Evolutionary conservation across 2,888 invertebrate genomes (phyloP).

Genomic region (Xylocampa areola): DNA sequence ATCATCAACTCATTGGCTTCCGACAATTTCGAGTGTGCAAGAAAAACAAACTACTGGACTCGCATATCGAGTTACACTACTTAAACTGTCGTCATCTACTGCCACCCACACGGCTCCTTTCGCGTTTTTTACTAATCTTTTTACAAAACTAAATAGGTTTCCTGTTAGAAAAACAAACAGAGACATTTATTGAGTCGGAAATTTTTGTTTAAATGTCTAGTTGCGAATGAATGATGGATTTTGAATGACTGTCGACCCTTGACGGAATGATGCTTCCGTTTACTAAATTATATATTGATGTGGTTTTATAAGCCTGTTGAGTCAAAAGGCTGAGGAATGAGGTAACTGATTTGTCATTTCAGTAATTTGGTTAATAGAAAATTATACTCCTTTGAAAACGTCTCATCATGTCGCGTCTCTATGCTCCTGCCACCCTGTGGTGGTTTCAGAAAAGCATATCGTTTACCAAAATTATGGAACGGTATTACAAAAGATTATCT

Average conservation of each 20-base stretch:
- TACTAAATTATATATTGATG: slow-evolving; percentile 63
- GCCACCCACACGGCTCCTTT: slow-evolving; percentile 83
- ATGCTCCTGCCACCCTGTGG: neutral
- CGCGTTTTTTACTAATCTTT: slow-evolving; percentile 80
- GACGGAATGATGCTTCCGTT: slow-evolving; percentile 78
- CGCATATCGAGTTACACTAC: slow-evolving; percentile 84
- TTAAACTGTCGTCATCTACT: slow-evolving; percentile 87
- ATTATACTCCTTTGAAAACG: slow-evolving; percentile 13
- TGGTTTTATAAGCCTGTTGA: slow-evolving; percentile 24
- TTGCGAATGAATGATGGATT: slow-evolving; percentile 87
- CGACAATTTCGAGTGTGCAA: slow-evolving; percentile 79
- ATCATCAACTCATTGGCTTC: slow-evolving; percentile 81
- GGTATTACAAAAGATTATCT: slow-evolving; percentile 68
- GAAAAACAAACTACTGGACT: slow-evolving; percentile 85
- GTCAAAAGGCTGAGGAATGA: slow-evolving; percentile 33
- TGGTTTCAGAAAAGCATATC: slow-evolving; percentile 20
- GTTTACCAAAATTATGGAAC: slow-evolving; percentile 47
- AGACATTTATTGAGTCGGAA: slow-evolving; percentile 85
- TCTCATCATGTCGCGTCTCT: no score
- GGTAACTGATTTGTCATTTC: slow-evolving; percentile 31
- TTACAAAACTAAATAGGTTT: slow-evolving; percentile 85
- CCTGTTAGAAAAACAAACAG: slow-evolving; percentile 89
- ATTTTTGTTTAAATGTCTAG: slow-evolving; percentile 81
- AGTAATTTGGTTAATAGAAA: slow-evolving; percentile 57
- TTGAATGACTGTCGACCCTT: slow-evolving; percentile 80